phyloP scores from a whole-genome alignment of 2,797 vertebrate species.

The Hemitrygon akajei region DNA sequence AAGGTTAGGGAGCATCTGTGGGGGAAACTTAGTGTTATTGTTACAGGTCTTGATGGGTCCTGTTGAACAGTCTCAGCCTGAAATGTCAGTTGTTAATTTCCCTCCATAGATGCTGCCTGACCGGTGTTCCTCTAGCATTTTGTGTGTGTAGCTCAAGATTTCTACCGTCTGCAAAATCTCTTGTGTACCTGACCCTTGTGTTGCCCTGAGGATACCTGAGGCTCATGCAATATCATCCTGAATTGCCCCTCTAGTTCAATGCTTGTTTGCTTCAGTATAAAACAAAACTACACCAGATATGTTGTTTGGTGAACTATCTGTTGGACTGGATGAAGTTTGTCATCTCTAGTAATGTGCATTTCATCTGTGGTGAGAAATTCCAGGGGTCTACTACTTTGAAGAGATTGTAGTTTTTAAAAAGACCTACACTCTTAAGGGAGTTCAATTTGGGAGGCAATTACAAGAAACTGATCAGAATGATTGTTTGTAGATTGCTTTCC shows the following conservation, averaged over 20 bases:
- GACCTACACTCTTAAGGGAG: background rate
- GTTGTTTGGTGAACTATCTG: background rate
- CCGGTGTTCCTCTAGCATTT: too few species aligned
- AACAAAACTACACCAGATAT: background rate
- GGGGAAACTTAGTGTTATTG: too few species aligned
- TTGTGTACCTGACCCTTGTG: background rate
- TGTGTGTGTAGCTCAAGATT: too few species aligned
- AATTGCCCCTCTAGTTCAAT: background rate
- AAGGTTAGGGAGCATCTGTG: too few species aligned
- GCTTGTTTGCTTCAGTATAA: background rate
- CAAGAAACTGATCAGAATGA: background rate
- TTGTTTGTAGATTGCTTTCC: background rate
- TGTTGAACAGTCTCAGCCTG: too few species aligned
- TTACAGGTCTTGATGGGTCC: too few species aligned
- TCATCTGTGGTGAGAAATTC: background rate
- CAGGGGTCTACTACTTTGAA: background rate
- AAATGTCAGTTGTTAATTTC: too few species aligned
- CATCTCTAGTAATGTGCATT: background rate
- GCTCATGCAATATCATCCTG: background rate
- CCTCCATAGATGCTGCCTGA: too few species aligned
- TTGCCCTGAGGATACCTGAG: background rate
- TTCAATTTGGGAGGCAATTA: background rate
- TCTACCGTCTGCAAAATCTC: too few species aligned
- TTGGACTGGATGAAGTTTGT: background rate
- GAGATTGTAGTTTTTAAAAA: background rate